Evolutionary conservation across 2,797 vertebrate genomes (phyloP), one percentile per base, ranked within the genome.

Genomic region (Babyrousa celebensis): DNA sequence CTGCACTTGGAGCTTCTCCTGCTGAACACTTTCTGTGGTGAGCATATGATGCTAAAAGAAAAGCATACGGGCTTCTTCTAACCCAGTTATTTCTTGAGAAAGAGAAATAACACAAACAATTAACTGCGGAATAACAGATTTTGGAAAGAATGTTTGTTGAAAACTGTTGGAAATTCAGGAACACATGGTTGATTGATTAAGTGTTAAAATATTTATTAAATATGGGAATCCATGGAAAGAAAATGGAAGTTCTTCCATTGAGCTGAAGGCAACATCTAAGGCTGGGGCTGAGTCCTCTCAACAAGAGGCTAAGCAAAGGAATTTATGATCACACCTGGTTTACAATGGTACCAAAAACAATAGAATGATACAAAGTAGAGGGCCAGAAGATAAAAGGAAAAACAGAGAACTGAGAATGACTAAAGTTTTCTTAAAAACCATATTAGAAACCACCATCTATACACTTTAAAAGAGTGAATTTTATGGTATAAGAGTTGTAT

Each of bases 171-270:
- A 96, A 89, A 97, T 94, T 84, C 87, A 80, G 72, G 70, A 96
- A 97, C 97, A 97, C 95, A 97, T 97, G 96, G 91, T 52, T 94
- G 92, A 96, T 68, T 95, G 88, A 97, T 96, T 96, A 97, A 97
- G 71, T 97, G 94, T 79, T 97, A 88, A 97, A 97, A 97, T 97
- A 97, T 97, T 97, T 98, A 97, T 96, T 95, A 97, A 98, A 97
- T 96, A 97, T 27, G 68, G 60, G 62, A 94, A 91, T 93, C 23
- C 77, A 80, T 40, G 82, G 58, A 7, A 91, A 85, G 56, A 94
- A 95, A 96, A 95, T 58, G 91, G 36, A 96, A 96, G 82, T 65
- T 92, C 74, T 88, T 86, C 32, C 23, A 21, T 4, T 58, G 32
- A 82, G 29, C 54, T 87, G 17, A 80, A 88, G 68, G 32, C 29